Evolutionary conservation across 2,113 vertebrate genomes (phyloP).

Genomic region (Dermatemys mawii): DNA sequence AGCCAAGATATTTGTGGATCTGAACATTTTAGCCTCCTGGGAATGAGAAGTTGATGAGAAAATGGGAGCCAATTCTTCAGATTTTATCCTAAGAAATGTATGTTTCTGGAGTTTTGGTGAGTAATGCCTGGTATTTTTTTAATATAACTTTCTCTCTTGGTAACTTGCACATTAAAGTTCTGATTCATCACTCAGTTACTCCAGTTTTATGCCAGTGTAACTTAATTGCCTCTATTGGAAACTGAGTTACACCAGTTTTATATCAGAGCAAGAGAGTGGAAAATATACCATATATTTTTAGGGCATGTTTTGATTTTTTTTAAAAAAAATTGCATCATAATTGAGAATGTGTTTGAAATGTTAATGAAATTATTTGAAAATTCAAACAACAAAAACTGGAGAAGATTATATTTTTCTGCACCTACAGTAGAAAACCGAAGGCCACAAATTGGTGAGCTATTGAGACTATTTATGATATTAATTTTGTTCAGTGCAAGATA

Average conservation of each 20-base stretch:
- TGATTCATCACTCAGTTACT: not conserved
- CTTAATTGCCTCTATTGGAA: not conserved
- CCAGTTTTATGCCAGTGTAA: not conserved
- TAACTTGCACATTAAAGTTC: rapidly evolving
- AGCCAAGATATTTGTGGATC: not conserved
- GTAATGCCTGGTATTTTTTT: not conserved
- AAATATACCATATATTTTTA: not conserved
- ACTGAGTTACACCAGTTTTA: not conserved
- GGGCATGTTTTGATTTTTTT: not conserved
- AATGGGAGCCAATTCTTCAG: not conserved
- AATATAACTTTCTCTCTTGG: not conserved
- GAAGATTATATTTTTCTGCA: not conserved
- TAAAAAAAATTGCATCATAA: not conserved
- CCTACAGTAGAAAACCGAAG: not conserved
- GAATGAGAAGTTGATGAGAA: not conserved
- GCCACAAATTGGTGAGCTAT: not conserved
- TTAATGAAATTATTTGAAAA: not conserved
- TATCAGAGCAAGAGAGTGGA: not conserved
- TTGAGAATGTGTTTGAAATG: not conserved
- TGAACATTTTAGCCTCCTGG: not conserved
- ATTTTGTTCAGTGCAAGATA: not conserved
- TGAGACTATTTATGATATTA: not conserved
- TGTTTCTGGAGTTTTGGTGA: not conserved
- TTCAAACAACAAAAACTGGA: too few relatives aligned
- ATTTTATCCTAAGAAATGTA: not conserved